Conservation (phyloP, 2,797 vertebrate species). For the Amblyraja radiata region DNA sequence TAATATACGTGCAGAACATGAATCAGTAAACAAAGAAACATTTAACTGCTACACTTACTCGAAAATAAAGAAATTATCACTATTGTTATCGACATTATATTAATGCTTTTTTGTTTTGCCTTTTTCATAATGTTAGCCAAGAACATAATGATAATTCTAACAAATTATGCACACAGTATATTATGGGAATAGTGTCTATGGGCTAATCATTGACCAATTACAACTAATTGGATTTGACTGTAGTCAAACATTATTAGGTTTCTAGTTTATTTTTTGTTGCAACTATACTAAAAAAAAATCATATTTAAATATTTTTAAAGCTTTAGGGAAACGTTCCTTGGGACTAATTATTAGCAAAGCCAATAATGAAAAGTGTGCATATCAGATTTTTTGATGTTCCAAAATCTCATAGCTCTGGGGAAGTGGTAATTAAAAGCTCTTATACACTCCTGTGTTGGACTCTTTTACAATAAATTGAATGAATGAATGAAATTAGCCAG, state of each 20-base stretch:
- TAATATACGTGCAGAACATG: neutral
- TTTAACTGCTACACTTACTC: neutral
- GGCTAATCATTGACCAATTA: neutral
- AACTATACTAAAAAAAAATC: neutral
- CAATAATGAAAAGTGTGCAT: neutral
- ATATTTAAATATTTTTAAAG: constrained; percentile 21
- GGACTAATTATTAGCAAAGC: neutral
- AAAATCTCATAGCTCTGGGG: neutral
- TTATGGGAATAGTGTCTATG: neutral
- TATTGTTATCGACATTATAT: neutral
- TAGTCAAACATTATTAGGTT: neutral
- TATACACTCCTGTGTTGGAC: neutral
- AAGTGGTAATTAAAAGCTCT: neutral
- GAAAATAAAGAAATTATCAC: neutral
- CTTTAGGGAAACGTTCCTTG: neutral
- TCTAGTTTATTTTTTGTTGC: neutral
- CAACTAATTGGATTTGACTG: neutral
- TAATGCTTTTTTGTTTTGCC: neutral
- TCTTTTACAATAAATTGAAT: neutral
- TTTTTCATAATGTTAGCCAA: neutral
- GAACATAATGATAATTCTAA: neutral
- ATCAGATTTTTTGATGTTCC: neutral
- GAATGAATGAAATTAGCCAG: neutral
- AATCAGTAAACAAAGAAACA: neutral
- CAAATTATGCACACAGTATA: neutral